Evolutionary conservation across 2,113 vertebrate genomes (phyloP), one percentile per base, ranked within the genome.

Genomic region (Theropithecus gelada): DNA sequence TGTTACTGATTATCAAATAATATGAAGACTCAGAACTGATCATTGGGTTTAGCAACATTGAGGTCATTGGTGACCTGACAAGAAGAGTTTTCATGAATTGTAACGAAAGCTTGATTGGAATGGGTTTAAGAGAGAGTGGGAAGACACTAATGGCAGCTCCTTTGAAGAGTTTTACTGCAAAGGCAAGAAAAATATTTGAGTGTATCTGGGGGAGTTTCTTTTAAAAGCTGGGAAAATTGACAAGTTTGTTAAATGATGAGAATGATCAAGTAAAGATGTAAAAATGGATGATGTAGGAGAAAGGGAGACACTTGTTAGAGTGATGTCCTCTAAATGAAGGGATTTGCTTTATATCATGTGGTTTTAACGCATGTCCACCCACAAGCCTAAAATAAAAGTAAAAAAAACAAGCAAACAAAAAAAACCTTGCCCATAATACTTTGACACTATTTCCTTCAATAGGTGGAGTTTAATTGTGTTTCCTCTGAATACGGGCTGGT

Each of bases 161-260:
- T 30, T 83, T 78, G 88, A 88, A 68, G 50, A 73, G 32, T 75
- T 73, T 89, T 72, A 43, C 16, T 40, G 25, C 32, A 93, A 76
- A 85, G 35, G 8, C 30, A 16, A 78, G 85, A 81, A 68, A 89
- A 83, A 82, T 78, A 43, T 75, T 40, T 72, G 9, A 59, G n/a
- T 32, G 6, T 52, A 17, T 38, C 59, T 73, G 32, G n/a, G 40
- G 30, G 22, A 52, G 35, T 45, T 32, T 72, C 72, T 85, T 88
- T 92, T 87, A 32, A 48, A 86, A 85, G 81, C 40, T 90, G 12
- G 48, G 45, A 76, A 92, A 81, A 89, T 86, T 86, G 78, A 88
- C 5, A 48, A 27, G 27, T 59, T 82, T 86, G 5, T 25, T 8
- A n/a, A 81, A 68, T 82, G 68, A 72, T 57, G 66, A 22, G 32